Base-by-base conservation (phyloP, 2,113 vertebrate genomes). In the Mesocricetus auratus region DNA sequence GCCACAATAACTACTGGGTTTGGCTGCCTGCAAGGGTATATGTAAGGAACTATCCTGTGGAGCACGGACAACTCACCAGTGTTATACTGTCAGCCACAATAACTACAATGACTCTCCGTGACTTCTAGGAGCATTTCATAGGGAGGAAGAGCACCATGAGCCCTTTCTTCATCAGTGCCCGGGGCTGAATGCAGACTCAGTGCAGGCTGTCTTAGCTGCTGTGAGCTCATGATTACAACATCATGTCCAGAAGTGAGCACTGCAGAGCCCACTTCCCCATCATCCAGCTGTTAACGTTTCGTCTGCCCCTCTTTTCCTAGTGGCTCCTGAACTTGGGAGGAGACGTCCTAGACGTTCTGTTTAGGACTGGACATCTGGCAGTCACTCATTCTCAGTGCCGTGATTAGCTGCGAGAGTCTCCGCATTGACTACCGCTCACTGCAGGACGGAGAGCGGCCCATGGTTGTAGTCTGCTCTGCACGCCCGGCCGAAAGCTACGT, bases 61-160 rank as follows among this genome's bases (percentile, higher is more conserved):
- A 31, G 58, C 58, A 62, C 9, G 24, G n/a, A 15, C 24, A 8
- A n/a, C n/a, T 62, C 36, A 16, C 56, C 56, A 62, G 22, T 17
- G n/a, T 36, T 60, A 6, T 3, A 16, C 79, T 6, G 2, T 0
- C 26, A 22, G 62, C n/a, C 60, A 24, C 26, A 42, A n/a, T 0
- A 31, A 36, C 33, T 33, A 3, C 33, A 21, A 4, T 58, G 79
- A 58, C 53, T 36, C 78, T n/a, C 39, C 36, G 36, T 62, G n/a
- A 42, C 8, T 10, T 31, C 26, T 42, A 45, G 16, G 42, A 64
- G n/a, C 60, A 39, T 45, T 19, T 9, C 19, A 9, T 1, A 31
- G 24, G 21, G 39, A 42, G n/a, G 24, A 10, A 85, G 47, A 79
- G 4, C n/a, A 5, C 8, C 58, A 10, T 6, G 39, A 64, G 15